A percentile compares a stretch with the other conserved stretches of the same genome.
phyloP scores from a whole-genome alignment of 1,140 invertebrate species.

The Holotrichia oblita region DNA sequence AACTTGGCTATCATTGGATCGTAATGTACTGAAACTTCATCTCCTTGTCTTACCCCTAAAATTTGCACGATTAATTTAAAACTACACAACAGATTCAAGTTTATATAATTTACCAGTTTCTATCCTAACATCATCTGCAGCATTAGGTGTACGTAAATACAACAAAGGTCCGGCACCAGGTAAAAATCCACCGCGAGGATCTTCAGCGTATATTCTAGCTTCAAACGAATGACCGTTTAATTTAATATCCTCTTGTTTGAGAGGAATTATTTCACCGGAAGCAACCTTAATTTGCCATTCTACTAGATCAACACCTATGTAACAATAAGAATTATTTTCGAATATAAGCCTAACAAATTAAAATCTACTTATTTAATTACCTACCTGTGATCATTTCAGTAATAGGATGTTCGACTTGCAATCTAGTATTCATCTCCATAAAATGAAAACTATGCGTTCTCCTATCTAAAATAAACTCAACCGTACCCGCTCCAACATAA shows the following conservation, averaged over 20 bases:
- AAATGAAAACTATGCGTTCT: slow-evolving; percentile 91
- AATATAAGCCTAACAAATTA: background rate
- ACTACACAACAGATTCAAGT: background rate
- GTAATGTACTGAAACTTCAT: slow-evolving; percentile 96
- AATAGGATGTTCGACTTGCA: slow-evolving; percentile 97
- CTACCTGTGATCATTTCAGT: slow-evolving; percentile 94
- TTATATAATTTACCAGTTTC: slow-evolving; percentile 74
- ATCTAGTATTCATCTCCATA: slow-evolving; percentile 98
- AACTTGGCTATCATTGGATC: slow-evolving; percentile 99
- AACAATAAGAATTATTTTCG: background rate
- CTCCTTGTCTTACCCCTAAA: slow-evolving; percentile 72
- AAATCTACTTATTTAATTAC: background rate
- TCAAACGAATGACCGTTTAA: slow-evolving; percentile 89
- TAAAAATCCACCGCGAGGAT: slow-evolving; percentile 84
- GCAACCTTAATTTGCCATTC: slow-evolving; percentile 96
- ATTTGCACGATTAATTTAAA: slow-evolving; percentile 19
- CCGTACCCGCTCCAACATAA: slow-evolving; percentile 96
- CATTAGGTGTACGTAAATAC: slow-evolving; percentile 73
- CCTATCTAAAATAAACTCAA: slow-evolving; percentile 93
- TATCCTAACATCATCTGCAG: slow-evolving; percentile 72
- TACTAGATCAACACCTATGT: slow-evolving; percentile 90
- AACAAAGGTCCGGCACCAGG: slow-evolving; percentile 84
- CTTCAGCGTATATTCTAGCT: slow-evolving; percentile 96
- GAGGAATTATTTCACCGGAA: slow-evolving; percentile 83
- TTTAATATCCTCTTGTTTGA: slow-evolving; percentile 80